Conservation (phyloP, 1,140 invertebrate genomes). For the Drosophila orena region DNA sequence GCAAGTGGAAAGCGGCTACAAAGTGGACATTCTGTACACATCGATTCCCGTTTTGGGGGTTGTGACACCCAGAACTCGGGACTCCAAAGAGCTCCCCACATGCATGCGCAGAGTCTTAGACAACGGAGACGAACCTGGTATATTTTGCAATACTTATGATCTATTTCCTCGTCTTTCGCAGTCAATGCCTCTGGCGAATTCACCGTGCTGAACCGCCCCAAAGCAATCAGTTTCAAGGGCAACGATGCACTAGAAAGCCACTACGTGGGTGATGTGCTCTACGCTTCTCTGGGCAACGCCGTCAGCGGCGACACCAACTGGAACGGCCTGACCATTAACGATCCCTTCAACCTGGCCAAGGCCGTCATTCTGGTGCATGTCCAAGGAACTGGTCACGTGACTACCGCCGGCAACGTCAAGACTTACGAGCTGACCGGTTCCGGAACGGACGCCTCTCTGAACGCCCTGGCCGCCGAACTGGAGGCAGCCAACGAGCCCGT, state of each 20-base stretch:
- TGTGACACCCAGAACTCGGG: slow-evolving; percentile 11
- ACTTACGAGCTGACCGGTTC: slow-evolving; percentile 65
- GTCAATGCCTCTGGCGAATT: slow-evolving; percentile 89
- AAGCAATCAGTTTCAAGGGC: slow-evolving; percentile 88
- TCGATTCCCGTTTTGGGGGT: slow-evolving; percentile 14
- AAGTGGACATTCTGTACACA: slow-evolving; percentile 10
- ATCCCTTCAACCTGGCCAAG: slow-evolving; percentile 92
- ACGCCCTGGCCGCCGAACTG: slow-evolving; percentile 58
- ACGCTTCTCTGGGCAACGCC: slow-evolving; percentile 89
- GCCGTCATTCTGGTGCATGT: slow-evolving; percentile 90
- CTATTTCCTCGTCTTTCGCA: slow-evolving; percentile 79
- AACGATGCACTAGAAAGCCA: slow-evolving; percentile 87
- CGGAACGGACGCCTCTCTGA: slow-evolving; percentile 51
- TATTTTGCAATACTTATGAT: slow-evolving; percentile 57
- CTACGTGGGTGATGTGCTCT: slow-evolving; percentile 90
- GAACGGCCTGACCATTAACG: slow-evolving; percentile 89
- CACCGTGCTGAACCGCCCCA: slow-evolving; percentile 88
- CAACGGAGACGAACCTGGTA: not conserved
- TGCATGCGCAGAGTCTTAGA: slow-evolving; percentile 62
- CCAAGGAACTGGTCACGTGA: slow-evolving; percentile 88
- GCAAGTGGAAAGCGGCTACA: not conserved
- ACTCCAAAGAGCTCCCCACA: slow-evolving; percentile 6
- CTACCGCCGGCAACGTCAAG: slow-evolving; percentile 84
- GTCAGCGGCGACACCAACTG: slow-evolving; percentile 87
- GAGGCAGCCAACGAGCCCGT: slow-evolving; percentile 66